Evolutionary conservation across 2,888 invertebrate genomes (phyloP).

Genomic region (Anthophora plumipes): DNA sequence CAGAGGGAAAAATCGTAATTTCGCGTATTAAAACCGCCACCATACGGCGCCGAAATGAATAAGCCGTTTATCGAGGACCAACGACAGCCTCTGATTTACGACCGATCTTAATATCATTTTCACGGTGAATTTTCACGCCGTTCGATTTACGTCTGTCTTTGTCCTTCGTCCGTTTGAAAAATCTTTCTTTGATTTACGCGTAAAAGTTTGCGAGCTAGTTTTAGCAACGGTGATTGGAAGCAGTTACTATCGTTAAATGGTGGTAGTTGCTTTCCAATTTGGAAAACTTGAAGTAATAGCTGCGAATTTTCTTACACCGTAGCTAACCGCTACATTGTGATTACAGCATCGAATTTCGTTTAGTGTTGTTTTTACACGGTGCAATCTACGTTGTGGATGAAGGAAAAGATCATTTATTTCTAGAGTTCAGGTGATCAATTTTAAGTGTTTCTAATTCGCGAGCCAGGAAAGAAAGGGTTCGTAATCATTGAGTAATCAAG

Average conservation of each 20-base stretch:
- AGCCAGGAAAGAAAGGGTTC: too few species aligned
- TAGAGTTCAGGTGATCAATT: neutral
- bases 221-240: neutral
- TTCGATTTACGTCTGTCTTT: neutral
- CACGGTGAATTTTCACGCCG: neutral
- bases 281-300: neutral
- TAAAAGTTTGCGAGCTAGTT: neutral
- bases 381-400: neutral
- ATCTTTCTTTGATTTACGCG: too few species aligned
- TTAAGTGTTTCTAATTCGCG: neutral
- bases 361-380: too few species aligned
- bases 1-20: slow-evolving; percentile 19
- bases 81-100: slow-evolving; percentile 25
- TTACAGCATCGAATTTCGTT: neutral
- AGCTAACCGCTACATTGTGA: neutral
- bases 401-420: neutral
- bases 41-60: neutral
- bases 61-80: slow-evolving; percentile 15
- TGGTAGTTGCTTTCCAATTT: neutral
- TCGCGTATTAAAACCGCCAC: slow-evolving; percentile 10
- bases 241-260: too few species aligned
- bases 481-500: too few species aligned
- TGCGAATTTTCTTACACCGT: too few species aligned
- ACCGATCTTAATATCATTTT: slow-evolving; percentile 15
- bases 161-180: too few species aligned